These are phyloP conservation scores for Orchesellides sinensis DNA, from an alignment of 2,888 invertebrate species.

Conservation along the genomic window DNA sequence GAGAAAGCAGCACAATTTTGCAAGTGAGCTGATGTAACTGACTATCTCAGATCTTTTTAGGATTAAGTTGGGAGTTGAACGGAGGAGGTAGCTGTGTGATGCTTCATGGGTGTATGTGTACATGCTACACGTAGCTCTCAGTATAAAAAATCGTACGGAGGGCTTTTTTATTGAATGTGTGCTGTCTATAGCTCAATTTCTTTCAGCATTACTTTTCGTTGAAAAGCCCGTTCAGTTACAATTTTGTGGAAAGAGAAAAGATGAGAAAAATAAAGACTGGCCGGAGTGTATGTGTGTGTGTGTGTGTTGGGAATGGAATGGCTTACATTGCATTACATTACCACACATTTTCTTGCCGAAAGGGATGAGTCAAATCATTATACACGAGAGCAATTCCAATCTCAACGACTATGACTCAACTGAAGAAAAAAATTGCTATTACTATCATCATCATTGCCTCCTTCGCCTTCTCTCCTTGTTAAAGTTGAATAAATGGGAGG, in stretches of 20 bases:
- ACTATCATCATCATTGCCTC: slow-evolving; percentile 14
- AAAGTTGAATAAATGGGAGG: slow-evolving; percentile 4
- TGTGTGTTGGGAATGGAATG: slow-evolving; percentile 25
- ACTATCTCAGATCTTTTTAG: slow-evolving; percentile 19
- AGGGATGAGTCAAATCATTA: slow-evolving; percentile 53
- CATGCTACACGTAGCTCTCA: too few relatives aligned
- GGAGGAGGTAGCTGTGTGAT: background rate
- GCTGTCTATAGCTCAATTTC: background rate
- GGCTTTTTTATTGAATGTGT: too few relatives aligned
- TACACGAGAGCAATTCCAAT: slow-evolving; percentile 45
- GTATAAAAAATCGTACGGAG: too few relatives aligned
- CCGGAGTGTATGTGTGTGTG: slow-evolving; percentile 9
- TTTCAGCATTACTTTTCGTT: background rate
- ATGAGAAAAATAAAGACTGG: slow-evolving; percentile 20
- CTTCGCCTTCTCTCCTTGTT: background rate
- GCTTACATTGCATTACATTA: slow-evolving; percentile 48
- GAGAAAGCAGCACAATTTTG: background rate
- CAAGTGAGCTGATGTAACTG: slow-evolving; percentile 13
- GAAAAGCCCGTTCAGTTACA: slow-evolving; percentile 11
- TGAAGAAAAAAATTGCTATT: slow-evolving; percentile 24
- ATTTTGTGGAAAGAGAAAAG: slow-evolving; percentile 22
- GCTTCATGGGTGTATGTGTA: background rate
- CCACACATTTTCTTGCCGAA: slow-evolving; percentile 50
- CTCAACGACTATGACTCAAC: slow-evolving; percentile 42
- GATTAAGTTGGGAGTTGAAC: slow-evolving; percentile 16